Evolutionary conservation across 2,888 invertebrate genomes (phyloP).

Genomic region (Zygogramma bicolorata): DNA sequence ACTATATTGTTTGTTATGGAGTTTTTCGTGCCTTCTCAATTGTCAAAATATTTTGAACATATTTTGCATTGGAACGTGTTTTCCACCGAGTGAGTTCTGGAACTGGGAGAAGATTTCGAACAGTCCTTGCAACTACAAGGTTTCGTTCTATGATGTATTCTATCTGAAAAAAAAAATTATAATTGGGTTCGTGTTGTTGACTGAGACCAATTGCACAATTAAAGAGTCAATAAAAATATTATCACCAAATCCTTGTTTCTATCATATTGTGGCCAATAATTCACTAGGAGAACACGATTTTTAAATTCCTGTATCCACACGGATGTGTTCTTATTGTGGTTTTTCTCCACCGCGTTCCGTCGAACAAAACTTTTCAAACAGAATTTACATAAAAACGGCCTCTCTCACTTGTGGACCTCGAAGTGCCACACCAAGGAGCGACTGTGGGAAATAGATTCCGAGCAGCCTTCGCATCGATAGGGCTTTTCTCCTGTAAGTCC

Average conservation of each 20-base stretch:
- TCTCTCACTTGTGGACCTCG: not conserved
- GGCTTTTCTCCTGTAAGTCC: not conserved
- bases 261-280: too few species aligned
- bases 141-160: not conserved
- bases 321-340: too few species aligned
- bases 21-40: not conserved
- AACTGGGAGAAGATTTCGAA: not conserved
- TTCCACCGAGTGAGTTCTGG: not conserved
- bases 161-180: too few species aligned
- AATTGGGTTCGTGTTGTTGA: too few species aligned
- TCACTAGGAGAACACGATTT: too few species aligned
- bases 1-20: not conserved
- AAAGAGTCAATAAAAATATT: too few species aligned
- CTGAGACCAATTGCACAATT: too few species aligned
- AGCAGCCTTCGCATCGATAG: not conserved
- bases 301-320: too few species aligned
- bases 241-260: too few species aligned
- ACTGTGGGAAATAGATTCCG: not conserved
- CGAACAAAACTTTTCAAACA: not conserved
- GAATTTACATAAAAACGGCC: not conserved
- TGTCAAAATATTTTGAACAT: not conserved
- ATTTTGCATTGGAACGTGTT: not conserved
- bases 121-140: not conserved
- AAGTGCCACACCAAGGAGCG: not conserved
- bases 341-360: too few species aligned